Evolutionary conservation across 2,113 vertebrate genomes (phyloP), one percentile per base, ranked within the genome.

Genomic region (Vulpes ferrilata): DNA sequence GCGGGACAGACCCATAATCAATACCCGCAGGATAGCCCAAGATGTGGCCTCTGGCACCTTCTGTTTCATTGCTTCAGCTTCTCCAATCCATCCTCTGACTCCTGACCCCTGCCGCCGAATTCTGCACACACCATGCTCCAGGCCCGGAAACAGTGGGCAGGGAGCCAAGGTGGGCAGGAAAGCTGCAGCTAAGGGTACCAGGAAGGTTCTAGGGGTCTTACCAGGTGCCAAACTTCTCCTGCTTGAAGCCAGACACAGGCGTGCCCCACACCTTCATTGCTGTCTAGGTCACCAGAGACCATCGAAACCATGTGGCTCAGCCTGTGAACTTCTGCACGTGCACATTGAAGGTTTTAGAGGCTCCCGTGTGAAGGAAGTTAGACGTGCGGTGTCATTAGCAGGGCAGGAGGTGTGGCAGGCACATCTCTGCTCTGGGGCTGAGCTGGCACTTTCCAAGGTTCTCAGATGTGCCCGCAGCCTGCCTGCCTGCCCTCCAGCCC

Each of bases 381-480:
- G 32, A 62, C 8, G 60, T 48, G 73, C 43, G 55, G 62, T 94
- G 55, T 95, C 71, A 71, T 48, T 88, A 98, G 83, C 88, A 51
- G 57, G 64, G 53, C 5, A 27, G 51, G 65, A 90, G 30, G 71
- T 88, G 30, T 84, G 81, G 20, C n/a, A 20, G 82, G 32, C 48
- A 38, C 84, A 43, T 94, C 64, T 94, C 35, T 23, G 53, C 55
- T 19, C 30, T 17, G n/a, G 22, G 69, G 19, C 13, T 87, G 35
- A 25, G 69, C 67, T 83, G 64, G 51, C 69, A 27, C 7, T 35
- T 22, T 76, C 23, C 0, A 0, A 57, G 55, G 65, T 22, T 48
- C 71, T 60, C 20, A 71, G 30, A 53, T 8, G n/a, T 16, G 16
- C 53, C 32, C 5, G 12, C 27, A 48, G 8, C 76, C 90, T 60